A percentile compares a stretch with the other conserved stretches of the same genome.
Evolutionary conservation across 2,888 invertebrate genomes (phyloP).

Genomic region (Stenolophus ochropezus): DNA sequence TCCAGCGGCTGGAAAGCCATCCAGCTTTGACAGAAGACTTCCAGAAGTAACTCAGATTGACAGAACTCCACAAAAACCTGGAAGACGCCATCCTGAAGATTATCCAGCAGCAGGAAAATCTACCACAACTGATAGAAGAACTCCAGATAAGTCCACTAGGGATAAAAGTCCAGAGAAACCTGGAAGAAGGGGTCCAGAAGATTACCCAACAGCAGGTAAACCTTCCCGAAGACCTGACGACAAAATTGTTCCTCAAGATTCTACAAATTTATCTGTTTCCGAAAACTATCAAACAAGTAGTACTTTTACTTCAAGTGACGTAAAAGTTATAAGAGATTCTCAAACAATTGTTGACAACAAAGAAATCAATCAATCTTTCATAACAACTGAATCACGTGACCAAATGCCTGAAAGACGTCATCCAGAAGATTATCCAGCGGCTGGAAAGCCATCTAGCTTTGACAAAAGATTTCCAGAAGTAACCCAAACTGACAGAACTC

Average conservation of each 20-base stretch:
- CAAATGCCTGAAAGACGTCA: too few species aligned
- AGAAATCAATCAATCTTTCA: constrained; percentile 67
- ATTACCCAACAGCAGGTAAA: background rate
- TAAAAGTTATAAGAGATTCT: constrained; percentile 67
- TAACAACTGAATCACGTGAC: constrained; percentile 53
- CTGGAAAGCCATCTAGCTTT: background rate
- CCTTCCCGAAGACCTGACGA: background rate
- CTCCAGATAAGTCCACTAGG: constrained; percentile 14
- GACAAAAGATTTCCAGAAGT: background rate
- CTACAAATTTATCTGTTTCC: constrained; percentile 36
- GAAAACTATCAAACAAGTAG: constrained; percentile 66
- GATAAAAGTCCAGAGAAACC: constrained; percentile 50
- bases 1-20: constrained; percentile 62
- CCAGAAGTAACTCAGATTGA: constrained; percentile 55
- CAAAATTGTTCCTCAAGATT: background rate
- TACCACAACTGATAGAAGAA: constrained; percentile 48
- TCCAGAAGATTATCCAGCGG: background rate
- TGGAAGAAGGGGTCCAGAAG: constrained; percentile 8
- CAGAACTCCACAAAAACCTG: constrained; percentile 60
- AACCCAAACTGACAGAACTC: constrained; percentile 62
- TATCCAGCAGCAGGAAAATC: background rate
- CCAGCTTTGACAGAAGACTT: background rate
- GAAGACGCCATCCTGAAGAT: constrained; percentile 65
- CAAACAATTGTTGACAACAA: constrained; percentile 66
- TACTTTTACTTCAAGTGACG: constrained; percentile 64